Evolutionary conservation across 2,888 invertebrate species (phyloP).

Genomic region (Drosophila colorata): DNA sequence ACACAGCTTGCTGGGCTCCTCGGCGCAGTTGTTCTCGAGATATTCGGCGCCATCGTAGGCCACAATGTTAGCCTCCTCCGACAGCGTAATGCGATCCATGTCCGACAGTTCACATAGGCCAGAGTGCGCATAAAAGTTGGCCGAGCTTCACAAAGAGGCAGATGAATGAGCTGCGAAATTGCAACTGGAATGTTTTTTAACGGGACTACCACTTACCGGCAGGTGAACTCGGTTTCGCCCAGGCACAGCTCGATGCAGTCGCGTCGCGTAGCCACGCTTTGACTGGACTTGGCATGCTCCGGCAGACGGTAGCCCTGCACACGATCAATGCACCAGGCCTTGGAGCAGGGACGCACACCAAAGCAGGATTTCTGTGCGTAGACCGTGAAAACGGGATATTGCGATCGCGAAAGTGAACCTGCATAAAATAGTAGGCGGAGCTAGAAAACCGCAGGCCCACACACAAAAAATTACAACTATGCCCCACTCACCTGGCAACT

Average conservation of each 20-base stretch:
- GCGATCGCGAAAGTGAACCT: conserved; percentile 96
- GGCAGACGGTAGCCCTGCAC: conserved; percentile 94
- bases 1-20: conserved; percentile 96
- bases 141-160: conserved; percentile 89
- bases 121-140: conserved; percentile 94
- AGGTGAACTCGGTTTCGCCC: conserved; percentile 95
- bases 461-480: conserved; percentile 40
- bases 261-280: conserved; percentile 91
- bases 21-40: conserved; percentile 96
- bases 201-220: conserved; percentile 90
- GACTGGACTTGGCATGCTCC: conserved; percentile 91
- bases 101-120: conserved; percentile 95
- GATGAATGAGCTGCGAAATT: conserved; percentile 62
- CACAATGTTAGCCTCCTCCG: conserved; percentile 92
- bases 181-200: conserved; percentile 49
- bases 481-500: conserved; percentile 91
- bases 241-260: conserved; percentile 96
- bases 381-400: conserved; percentile 98
- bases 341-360: conserved; percentile 94
- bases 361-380: conserved; percentile 98
- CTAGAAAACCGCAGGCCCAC: conserved; percentile 23
- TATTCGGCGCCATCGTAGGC: conserved; percentile 91
- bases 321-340: conserved; percentile 97
- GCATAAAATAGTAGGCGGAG: conserved; percentile 70
- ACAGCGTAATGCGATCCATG: conserved; percentile 96